A percentile compares a stretch with the other conserved stretches of the same genome.
Conservation (phyloP, 1,140 invertebrate species). For the Brachionus manjavacas region DNA sequence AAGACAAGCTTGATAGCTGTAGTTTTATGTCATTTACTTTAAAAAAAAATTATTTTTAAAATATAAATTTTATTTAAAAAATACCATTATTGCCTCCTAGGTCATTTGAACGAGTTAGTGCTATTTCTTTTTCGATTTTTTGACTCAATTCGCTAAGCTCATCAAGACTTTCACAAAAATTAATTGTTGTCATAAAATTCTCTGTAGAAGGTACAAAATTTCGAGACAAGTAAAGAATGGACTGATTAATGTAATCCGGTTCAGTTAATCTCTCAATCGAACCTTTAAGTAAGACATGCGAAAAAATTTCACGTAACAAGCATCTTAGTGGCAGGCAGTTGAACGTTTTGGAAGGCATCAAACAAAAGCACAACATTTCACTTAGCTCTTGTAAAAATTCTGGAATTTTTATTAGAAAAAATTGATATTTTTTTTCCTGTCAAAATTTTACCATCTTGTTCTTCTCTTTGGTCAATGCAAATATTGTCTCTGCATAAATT, state of each 20-base stretch:
- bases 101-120: slow-evolving; percentile 70
- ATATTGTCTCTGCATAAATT: slow-evolving; percentile 64
- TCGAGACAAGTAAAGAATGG: slow-evolving; percentile 71
- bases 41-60: slow-evolving; percentile 8
- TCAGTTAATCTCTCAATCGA: slow-evolving; percentile 76
- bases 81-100: slow-evolving; percentile 71
- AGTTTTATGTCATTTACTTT: slow-evolving; percentile 72
- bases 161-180: slow-evolving; percentile 54
- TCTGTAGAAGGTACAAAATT: background rate
- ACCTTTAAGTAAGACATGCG: slow-evolving; percentile 72
- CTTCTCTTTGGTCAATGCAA: slow-evolving; percentile 57
- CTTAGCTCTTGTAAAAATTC: slow-evolving; percentile 53
- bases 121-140: slow-evolving; percentile 73
- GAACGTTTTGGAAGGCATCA: background rate
- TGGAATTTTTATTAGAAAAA: slow-evolving; percentile 61
- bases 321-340: background rate
- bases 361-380: slow-evolving; percentile 52
- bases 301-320: slow-evolving; percentile 66
- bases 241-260: slow-evolving; percentile 88
- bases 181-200: slow-evolving; percentile 32
- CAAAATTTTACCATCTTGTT: slow-evolving; percentile 59
- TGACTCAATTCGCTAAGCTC: slow-evolving; percentile 74
- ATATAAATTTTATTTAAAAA: background rate
- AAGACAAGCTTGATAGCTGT: slow-evolving; percentile 78
- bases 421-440: slow-evolving; percentile 60